Evolutionary conservation across 2,113 vertebrate genomes (phyloP).

Genomic region (Cephalopterus ornatus): DNA sequence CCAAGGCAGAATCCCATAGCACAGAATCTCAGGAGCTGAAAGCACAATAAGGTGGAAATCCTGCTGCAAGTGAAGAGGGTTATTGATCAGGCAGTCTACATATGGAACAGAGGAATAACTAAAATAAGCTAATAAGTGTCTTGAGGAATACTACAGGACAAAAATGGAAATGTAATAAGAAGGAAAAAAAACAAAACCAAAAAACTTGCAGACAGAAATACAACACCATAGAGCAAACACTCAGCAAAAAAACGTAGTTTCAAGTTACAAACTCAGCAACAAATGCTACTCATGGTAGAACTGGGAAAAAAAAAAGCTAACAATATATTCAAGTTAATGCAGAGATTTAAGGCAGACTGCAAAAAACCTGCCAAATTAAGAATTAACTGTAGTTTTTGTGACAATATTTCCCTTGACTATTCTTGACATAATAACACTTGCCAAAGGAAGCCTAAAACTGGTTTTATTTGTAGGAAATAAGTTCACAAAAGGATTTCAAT

Average conservation of each 20-base stretch:
- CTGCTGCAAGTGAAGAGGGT: neutral
- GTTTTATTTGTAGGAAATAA: neutral
- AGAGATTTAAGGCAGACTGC: slow-evolving; percentile 34
- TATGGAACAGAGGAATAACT: neutral
- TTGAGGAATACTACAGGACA: slow-evolving; percentile 12
- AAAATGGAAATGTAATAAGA: neutral
- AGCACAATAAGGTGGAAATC: slow-evolving; percentile 26
- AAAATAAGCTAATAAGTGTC: slow-evolving; percentile 7
- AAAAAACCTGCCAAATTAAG: slow-evolving; percentile 28
- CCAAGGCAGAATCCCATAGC: slow-evolving; percentile 25
- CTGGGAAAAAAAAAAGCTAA: neutral
- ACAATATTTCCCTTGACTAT: slow-evolving; percentile 23
- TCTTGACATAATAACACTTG: slow-evolving; percentile 33
- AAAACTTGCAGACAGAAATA: neutral
- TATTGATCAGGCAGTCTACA: slow-evolving; percentile 28
- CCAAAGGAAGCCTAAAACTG: neutral
- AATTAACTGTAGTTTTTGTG: neutral
- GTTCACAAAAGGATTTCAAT: neutral
- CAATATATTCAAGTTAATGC: neutral
- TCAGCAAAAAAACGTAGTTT: neutral
- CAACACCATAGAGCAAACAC: slow-evolving; percentile 1
- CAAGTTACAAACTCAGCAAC: slow-evolving; percentile 25
- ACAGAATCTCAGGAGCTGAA: neutral
- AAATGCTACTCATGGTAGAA: slow-evolving; percentile 27
- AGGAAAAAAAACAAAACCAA: neutral